Base-by-base conservation (phyloP, 2,888 invertebrate genomes). In the Brenthis ino region DNA sequence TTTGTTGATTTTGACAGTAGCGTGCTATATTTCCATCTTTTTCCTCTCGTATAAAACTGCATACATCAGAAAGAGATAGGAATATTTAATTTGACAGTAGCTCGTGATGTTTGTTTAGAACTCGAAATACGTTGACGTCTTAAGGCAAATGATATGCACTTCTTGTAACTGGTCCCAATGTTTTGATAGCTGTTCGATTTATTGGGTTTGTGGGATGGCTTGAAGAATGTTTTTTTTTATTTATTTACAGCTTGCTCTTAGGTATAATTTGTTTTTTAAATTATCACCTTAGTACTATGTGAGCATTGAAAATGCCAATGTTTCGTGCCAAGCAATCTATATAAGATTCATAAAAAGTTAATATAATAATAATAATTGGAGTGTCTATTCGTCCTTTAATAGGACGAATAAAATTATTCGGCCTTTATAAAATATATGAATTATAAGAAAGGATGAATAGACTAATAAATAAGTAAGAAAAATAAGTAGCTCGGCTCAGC, bases 71-170 rank as follows among this genome's bases (percentile, higher is more conserved):
- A 60, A 75, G 78, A 71, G 85, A 83, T 43, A 55, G 74, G 2
- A 48, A 77, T 77, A 83, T 84, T 76, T 84, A 85, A 85, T 87
- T 87, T 88, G 87, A 86, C 91, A 77, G 89, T 89, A 88, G 89
- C 86, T 66, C 76, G 85, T 77, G 72, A 84, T 85, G 78, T 89
- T 89, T 89, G 85, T 75, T 71, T 68, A 82, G 82, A 86, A 80
- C 87, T 89, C 80, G 80, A 83, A 70, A 72, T 24, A 50, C 57
- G 66, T 71, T 71, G 64, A 66, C 64, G 63, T 57, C 57, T 64
- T 12, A 60, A 50, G 58, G 57, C 61, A 63, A 37, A 70, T 68
- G 70, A 69, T 69, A 64, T 65, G 65, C 64, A 55, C 61, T 61
- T 57, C 68, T 69, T 53, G 51, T 66, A 61, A 69, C 69, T 69